phyloP scores from a whole-genome alignment of 2,113 vertebrate genomes.

The Tachysurus vachellii region DNA sequence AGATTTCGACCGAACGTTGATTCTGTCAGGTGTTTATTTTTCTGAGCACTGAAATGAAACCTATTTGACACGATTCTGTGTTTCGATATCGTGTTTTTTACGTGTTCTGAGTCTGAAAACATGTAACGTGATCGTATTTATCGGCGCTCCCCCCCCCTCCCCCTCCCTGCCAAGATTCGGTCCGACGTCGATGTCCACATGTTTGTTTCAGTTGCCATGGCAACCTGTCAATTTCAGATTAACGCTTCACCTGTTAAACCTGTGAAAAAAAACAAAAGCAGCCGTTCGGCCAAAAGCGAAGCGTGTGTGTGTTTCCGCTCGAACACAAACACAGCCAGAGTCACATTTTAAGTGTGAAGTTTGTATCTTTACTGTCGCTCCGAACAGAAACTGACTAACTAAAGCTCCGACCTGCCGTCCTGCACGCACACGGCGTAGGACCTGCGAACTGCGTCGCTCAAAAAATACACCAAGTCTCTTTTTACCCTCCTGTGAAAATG shows the following conservation, averaged over 20 bases:
- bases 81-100: background rate
- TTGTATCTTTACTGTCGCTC: background rate
- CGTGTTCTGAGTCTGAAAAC: background rate
- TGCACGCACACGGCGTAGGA: too few species aligned
- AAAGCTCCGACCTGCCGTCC: background rate
- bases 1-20: background rate
- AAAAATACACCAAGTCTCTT: background rate
- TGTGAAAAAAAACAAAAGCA: background rate
- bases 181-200: background rate
- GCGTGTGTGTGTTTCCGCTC: background rate
- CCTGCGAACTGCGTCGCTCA: background rate
- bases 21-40: conserved; percentile 11
- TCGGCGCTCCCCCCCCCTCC: background rate
- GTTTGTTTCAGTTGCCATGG: background rate
- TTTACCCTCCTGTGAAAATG: background rate
- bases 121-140: background rate
- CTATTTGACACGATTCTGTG: background rate
- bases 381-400: background rate
- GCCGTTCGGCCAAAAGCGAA: background rate
- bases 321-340: background rate
- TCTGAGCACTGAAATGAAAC: background rate
- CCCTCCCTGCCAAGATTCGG: background rate
- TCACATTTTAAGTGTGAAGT: background rate
- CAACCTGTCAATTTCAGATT: conserved; percentile 5
- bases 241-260: background rate